Evolutionary conservation across 2,888 invertebrate species (phyloP).

Genomic region (Epicampocera succincta): DNA sequence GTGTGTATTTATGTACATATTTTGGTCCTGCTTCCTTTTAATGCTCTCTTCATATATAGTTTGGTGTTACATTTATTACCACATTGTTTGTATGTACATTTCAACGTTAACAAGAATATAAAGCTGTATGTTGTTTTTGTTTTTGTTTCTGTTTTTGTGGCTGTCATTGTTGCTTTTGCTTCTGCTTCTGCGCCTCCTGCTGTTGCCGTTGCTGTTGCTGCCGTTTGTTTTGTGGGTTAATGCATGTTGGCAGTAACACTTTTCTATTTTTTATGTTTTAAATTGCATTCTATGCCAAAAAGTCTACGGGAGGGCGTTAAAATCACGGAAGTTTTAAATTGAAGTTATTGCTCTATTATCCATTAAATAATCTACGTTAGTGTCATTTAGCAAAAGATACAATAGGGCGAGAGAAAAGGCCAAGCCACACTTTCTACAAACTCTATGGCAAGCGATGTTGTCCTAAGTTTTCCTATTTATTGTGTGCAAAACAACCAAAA

Average conservation of each 20-base stretch:
- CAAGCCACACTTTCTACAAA: background rate
- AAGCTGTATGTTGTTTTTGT: constrained; percentile 22
- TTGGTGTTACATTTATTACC: background rate
- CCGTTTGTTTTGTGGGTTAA: constrained; percentile 48
- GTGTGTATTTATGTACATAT: no score
- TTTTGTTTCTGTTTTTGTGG: constrained; percentile 22
- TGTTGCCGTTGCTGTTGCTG: background rate
- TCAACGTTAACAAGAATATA: constrained; percentile 54
- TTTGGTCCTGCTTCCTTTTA: constrained; percentile 19
- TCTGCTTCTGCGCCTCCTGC: background rate
- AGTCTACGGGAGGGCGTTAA: constrained; percentile 48
- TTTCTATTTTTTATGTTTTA: constrained; percentile 55
- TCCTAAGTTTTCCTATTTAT: constrained; percentile 18
- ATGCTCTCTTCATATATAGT: background rate
- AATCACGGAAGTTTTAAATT: constrained; percentile 62
- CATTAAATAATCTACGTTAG: constrained; percentile 55
- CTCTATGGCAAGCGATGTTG: background rate
- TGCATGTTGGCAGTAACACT: constrained; percentile 65
- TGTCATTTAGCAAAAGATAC: constrained; percentile 47
- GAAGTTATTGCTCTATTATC: constrained; percentile 62
- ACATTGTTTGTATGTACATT: constrained; percentile 26
- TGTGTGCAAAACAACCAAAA: constrained; percentile 8
- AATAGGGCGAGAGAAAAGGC: background rate
- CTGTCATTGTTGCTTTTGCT: constrained; percentile 17
- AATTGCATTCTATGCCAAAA: constrained; percentile 67